Conservation (phyloP, 2,888 invertebrate species). For the Campopleginae sp. region DNA sequence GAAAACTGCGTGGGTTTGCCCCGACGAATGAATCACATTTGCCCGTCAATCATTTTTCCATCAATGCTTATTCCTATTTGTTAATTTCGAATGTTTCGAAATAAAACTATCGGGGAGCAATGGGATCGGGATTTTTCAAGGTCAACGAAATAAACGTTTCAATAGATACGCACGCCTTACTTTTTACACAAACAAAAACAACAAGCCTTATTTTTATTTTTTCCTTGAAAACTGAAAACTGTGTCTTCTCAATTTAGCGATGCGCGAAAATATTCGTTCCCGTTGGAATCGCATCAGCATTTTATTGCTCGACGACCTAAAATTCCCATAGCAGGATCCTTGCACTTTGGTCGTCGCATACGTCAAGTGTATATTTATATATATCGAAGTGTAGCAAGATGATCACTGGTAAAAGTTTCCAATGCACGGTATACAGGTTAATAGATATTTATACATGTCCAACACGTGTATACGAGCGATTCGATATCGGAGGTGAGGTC, state of each 20-base stretch:
- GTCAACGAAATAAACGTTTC: not conserved
- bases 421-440: constrained; percentile 19
- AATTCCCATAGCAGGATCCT: constrained; percentile 60
- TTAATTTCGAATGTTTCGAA: too few species aligned
- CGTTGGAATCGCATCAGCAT: constrained; percentile 36
- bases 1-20: not conserved
- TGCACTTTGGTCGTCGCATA: constrained; percentile 48
- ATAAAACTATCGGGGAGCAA: not conserved
- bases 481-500: constrained; percentile 25
- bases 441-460: constrained; percentile 14
- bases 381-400: constrained; percentile 33
- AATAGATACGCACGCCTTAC: not conserved
- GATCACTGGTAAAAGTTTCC: constrained; percentile 59
- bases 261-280: constrained; percentile 17
- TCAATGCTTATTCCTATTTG: too few species aligned
- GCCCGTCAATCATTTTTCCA: not conserved
- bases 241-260: not conserved
- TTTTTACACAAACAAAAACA: too few species aligned
- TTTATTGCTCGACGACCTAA: constrained; percentile 57
- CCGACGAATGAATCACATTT: not conserved
- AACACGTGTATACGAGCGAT: constrained; percentile 11
- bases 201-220: not conserved
- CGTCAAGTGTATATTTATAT: constrained; percentile 14
- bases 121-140: not conserved
- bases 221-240: too few species aligned